Percentiles rank a stretch among this genome's conserved stretches.
Evolutionary conservation across 2,113 vertebrate species (phyloP).

Genomic region (Callipepla squamata): DNA sequence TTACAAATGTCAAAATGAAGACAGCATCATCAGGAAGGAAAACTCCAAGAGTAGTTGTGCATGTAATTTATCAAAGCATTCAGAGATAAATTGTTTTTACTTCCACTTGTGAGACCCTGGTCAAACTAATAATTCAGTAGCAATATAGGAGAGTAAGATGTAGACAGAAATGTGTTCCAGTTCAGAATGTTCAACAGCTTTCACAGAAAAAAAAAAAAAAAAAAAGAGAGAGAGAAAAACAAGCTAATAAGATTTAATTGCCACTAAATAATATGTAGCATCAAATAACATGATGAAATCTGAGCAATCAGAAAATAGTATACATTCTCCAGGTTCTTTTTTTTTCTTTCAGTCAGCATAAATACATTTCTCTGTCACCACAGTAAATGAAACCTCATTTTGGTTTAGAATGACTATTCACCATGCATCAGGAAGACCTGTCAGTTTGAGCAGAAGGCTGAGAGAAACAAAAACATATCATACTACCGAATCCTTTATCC

Average conservation of each 20-base stretch:
- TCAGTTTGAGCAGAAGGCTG: background rate
- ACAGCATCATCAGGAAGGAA: constrained; percentile 44
- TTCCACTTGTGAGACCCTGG: background rate
- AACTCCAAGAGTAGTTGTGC: constrained; percentile 28
- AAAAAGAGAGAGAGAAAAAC: background rate
- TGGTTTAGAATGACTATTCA: constrained; percentile 18
- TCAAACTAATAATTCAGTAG: background rate
- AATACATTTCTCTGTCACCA: constrained; percentile 33
- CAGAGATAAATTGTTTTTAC: background rate
- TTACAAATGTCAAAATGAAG: constrained; percentile 70
- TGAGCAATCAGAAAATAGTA: background rate
- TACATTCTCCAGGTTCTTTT: rapidly evolving
- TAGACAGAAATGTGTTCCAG: background rate
- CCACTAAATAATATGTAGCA: background rate
- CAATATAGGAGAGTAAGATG: background rate
- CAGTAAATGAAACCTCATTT: constrained; percentile 27
- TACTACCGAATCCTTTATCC: background rate
- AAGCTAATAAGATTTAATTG: background rate
- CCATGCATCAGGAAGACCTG: background rate
- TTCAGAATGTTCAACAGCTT: background rate
- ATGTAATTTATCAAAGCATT: constrained; percentile 29
- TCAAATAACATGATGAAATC: background rate
- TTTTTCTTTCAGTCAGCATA: background rate
- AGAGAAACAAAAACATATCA: background rate
- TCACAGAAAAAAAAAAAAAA: background rate